These are phyloP conservation scores for Aphelenchoides bicaudatus DNA, from an alignment of 2,888 invertebrate species.

Conservation along the genomic window DNA sequence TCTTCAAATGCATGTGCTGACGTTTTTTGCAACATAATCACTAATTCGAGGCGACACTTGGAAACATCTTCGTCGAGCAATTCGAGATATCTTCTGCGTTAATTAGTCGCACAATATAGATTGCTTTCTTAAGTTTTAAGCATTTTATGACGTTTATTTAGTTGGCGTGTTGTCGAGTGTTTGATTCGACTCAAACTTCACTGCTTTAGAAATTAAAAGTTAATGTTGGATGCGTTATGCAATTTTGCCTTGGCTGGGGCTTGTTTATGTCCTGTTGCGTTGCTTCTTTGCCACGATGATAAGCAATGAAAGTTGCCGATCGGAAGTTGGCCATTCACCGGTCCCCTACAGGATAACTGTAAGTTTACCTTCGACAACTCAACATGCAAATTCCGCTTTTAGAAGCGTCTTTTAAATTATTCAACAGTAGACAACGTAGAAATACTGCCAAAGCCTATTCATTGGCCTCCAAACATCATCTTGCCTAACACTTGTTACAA, in stretches of 20 bases:
- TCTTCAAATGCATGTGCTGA: too few relatives aligned
- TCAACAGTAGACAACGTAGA: conserved; percentile 11
- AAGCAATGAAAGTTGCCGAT: not conserved
- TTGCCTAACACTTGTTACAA: not conserved
- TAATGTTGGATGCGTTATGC: too few relatives aligned
- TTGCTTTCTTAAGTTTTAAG: too few relatives aligned
- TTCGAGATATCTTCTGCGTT: too few relatives aligned
- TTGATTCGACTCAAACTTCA: too few relatives aligned
- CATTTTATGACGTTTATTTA: too few relatives aligned
- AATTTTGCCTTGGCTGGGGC: conserved; percentile 7
- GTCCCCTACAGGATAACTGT: conserved; percentile 1
- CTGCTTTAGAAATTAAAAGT: too few relatives aligned
- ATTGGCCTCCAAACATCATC: not conserved
- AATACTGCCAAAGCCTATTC: conserved; percentile 2
- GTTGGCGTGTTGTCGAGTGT: too few relatives aligned
- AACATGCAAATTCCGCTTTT: not conserved
- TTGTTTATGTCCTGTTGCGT: not conserved
- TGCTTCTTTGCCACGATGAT: conserved; percentile 9
- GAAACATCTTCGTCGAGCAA: too few relatives aligned
- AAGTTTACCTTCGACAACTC: not conserved
- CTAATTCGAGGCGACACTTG: too few relatives aligned
- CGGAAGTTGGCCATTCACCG: not conserved
- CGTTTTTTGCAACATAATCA: too few relatives aligned
- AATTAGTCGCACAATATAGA: too few relatives aligned
- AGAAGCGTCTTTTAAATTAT: conserved; percentile 5